Conservation (phyloP, 2,888 invertebrate species). For the Ectobius pallidus region DNA sequence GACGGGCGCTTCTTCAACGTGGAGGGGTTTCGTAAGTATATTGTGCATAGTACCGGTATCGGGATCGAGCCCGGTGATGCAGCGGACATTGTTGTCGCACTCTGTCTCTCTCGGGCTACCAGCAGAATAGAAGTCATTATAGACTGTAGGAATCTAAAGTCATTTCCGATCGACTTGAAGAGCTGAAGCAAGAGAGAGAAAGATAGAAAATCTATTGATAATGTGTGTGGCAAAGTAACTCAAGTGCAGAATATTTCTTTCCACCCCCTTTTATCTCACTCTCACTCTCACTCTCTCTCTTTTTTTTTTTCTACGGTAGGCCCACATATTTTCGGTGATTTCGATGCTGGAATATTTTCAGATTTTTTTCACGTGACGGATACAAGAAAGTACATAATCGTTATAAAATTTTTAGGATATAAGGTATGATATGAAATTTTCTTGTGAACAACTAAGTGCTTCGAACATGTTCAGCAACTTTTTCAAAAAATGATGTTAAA, state of each 20-base stretch:
- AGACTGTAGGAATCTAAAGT: slow-evolving; percentile 27
- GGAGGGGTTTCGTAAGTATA: slow-evolving; percentile 27
- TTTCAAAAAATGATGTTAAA: too few species aligned
- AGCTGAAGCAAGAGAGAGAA: background rate
- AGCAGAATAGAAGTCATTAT: slow-evolving; percentile 22
- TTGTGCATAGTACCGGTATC: slow-evolving; percentile 27
- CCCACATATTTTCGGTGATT: slow-evolving; percentile 3
- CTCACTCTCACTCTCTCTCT: background rate
- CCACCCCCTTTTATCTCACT: background rate
- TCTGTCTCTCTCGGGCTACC: background rate
- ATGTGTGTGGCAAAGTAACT: slow-evolving; percentile 11
- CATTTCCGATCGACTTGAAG: slow-evolving; percentile 26
- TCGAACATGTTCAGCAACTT: too few species aligned
- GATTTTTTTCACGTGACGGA: too few species aligned
- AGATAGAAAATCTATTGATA: background rate
- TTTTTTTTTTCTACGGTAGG: too few species aligned
- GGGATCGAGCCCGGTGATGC: slow-evolving; percentile 23
- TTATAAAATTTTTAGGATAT: too few species aligned
- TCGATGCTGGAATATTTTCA: slow-evolving; percentile 17
- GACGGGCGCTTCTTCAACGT: slow-evolving; percentile 31
- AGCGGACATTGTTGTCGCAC: slow-evolving; percentile 13
- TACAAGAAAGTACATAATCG: too few species aligned
- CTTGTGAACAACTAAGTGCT: too few species aligned
- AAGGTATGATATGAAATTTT: too few species aligned
- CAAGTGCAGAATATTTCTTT: background rate